phyloP scores from a whole-genome alignment of 1,140 invertebrate genomes.

The Drosophila subpulchrella region DNA sequence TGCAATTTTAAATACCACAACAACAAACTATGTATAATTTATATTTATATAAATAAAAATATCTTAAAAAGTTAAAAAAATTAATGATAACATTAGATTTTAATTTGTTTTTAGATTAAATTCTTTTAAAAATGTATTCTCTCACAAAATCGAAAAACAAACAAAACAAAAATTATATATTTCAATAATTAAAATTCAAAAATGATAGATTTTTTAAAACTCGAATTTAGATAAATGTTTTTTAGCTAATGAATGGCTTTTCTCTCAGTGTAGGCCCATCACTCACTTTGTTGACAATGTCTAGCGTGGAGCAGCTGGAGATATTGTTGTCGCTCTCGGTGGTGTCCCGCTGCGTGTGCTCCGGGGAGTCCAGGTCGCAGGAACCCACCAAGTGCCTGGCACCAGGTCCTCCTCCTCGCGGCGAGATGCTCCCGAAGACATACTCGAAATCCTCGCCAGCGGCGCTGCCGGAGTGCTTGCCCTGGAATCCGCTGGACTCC shows the following conservation, averaged over 20 bases:
- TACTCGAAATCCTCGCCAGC: slow-evolving; percentile 62
- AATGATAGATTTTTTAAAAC: no score
- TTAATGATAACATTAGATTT: no score
- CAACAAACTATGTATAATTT: no score
- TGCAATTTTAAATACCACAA: no score
- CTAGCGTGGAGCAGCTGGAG: slow-evolving; percentile 82
- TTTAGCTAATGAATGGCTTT: not conserved
- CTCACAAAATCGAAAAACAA: no score
- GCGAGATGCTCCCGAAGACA: slow-evolving; percentile 75
- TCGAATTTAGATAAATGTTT: not conserved
- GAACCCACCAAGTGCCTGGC: slow-evolving; percentile 52
- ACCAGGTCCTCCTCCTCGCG: slow-evolving; percentile 41
- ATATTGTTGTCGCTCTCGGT: slow-evolving; percentile 83
- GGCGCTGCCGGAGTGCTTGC: slow-evolving; percentile 40
- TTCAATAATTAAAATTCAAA: no score
- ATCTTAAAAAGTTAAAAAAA: no score
- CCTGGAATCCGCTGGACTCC: slow-evolving; percentile 18
- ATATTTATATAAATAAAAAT: no score
- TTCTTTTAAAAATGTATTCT: no score
- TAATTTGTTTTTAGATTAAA: no score
- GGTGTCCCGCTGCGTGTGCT: slow-evolving; percentile 74
- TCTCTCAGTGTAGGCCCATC: slow-evolving; percentile 12
- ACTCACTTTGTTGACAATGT: slow-evolving; percentile 83
- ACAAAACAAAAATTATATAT: no score
- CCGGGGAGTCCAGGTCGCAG: slow-evolving; percentile 68